Evolutionary conservation across 92 coral and sea anemone genomes (phyloP), one percentile per base, ranked within the genome.

Genomic region (Actinernus sp.): DNA sequence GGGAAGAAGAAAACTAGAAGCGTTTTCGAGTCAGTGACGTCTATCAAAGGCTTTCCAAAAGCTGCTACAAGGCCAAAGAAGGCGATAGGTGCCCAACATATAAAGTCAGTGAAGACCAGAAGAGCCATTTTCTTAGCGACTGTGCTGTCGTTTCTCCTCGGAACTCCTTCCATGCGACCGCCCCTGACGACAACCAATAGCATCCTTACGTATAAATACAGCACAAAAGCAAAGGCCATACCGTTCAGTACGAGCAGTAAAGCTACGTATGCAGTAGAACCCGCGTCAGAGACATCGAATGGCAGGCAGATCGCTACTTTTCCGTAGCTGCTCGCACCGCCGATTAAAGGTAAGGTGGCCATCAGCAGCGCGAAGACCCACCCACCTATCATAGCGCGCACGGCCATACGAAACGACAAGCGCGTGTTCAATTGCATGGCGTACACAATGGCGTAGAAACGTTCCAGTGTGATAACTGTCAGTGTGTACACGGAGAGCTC

Each of bases 1-100:
- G 99, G 99, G 56, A 95, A 95, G 87, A 95, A 95, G 56, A 95
- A 95, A 13, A 95, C 99, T 0, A 95, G 92, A 3, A 95, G 87
- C 18, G 82, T 57, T 59, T 95, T 95, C 1, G 99, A 95, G 24
- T 91, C 84, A 16, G 83, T 65, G 14, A 95, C 99, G 41, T 62
- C 69, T 76, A 95, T 81, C 0, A 91, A 63, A 0, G 92, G 77
- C 17, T 34, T 28, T 14, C 99, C 97, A 34, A 82, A 70, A 9
- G 93, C 84, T 0, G 99, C 99, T 30, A 92, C 37, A 17, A 95
- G 67, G 33, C 95, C 97, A 34, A 89, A 76, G 14, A 95, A 33
- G 0, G 99, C 99, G 23, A 95, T 95, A 0, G 99, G 99, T 0
- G 97, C 88, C 91, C 93, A 95, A 57, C 99, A 91, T 11, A 84